Evolutionary conservation across 1,140 invertebrate species (phyloP).

Genomic region (Saccostrea cuccullata): DNA sequence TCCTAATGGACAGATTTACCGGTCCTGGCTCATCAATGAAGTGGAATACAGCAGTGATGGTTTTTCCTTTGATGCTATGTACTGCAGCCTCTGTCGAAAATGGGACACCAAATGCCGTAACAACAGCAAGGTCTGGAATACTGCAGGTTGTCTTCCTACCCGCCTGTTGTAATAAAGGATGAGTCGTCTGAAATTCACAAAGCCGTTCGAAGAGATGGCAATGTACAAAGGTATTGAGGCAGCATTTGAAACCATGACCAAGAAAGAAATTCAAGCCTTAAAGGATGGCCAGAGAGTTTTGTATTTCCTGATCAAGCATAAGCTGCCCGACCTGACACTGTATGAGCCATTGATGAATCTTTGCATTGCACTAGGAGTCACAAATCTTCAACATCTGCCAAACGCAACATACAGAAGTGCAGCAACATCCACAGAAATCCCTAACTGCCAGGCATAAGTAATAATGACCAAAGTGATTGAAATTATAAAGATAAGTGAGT

Average conservation of each 20-base stretch:
- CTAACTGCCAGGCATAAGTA: too few relatives aligned
- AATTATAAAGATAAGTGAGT: too few relatives aligned
- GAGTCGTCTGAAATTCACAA: slow-evolving; percentile 32
- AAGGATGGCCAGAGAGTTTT: slow-evolving; percentile 30
- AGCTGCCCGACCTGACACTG: too few relatives aligned
- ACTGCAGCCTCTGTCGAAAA: slow-evolving; percentile 1
- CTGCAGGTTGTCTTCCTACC: background rate
- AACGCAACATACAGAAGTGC: too few relatives aligned
- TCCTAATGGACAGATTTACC: background rate
- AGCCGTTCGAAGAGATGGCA: background rate
- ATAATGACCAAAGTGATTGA: too few relatives aligned
- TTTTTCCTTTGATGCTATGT: background rate
- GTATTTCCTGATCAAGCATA: background rate
- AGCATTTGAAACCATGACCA: background rate
- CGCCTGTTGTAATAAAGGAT: background rate
- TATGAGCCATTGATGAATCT: too few relatives aligned
- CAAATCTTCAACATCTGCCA: too few relatives aligned
- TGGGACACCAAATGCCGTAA: background rate
- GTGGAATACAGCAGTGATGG: slow-evolving; percentile 2
- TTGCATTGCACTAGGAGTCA: too few relatives aligned
- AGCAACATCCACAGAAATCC: too few relatives aligned
- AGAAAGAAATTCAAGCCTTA: slow-evolving; percentile 5
- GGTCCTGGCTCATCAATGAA: background rate
- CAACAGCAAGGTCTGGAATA: background rate
- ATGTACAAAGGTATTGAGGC: background rate